Evolutionary conservation across 2,797 vertebrate species (phyloP).

Genomic region (Enteromius thamalakanensis): DNA sequence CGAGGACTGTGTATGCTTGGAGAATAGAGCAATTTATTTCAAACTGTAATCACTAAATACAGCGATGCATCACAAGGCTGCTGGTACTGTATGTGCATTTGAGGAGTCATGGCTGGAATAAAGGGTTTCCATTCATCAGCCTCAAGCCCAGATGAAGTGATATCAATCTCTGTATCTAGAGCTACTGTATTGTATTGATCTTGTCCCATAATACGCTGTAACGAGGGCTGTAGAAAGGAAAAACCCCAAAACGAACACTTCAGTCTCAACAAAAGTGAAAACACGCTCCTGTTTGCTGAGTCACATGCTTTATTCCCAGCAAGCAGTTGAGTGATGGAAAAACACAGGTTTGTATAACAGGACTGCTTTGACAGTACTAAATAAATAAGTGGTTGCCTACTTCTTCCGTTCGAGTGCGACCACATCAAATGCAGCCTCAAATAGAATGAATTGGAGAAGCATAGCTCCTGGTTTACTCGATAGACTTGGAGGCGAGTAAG

Average conservation of each 20-base stretch:
- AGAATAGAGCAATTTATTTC: conserved; percentile 80
- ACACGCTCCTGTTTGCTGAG: conserved; percentile 63
- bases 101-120: conserved; percentile 59
- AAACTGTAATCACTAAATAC: conserved; percentile 82
- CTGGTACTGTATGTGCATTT: conserved; percentile 61
- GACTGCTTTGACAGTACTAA: conserved; percentile 6
- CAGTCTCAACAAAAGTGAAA: conserved; percentile 40
- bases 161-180: conserved; percentile 66
- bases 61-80: conserved; percentile 74
- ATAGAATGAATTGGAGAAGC: neutral
- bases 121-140: conserved; percentile 67
- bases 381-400: neutral
- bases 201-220: conserved; percentile 62
- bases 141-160: conserved; percentile 63
- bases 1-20: conserved; percentile 73
- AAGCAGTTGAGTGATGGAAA: conserved; percentile 20
- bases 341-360: conserved; percentile 30
- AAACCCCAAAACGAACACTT: conserved; percentile 52
- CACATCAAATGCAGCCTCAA: neutral
- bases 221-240: conserved; percentile 53
- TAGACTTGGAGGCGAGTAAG: neutral
- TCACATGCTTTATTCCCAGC: conserved; percentile 58
- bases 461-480: neutral
- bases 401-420: neutral
- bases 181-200: conserved; percentile 59